Conservation (phyloP, 2,113 vertebrate species). For the Ptyas mucosa region DNA sequence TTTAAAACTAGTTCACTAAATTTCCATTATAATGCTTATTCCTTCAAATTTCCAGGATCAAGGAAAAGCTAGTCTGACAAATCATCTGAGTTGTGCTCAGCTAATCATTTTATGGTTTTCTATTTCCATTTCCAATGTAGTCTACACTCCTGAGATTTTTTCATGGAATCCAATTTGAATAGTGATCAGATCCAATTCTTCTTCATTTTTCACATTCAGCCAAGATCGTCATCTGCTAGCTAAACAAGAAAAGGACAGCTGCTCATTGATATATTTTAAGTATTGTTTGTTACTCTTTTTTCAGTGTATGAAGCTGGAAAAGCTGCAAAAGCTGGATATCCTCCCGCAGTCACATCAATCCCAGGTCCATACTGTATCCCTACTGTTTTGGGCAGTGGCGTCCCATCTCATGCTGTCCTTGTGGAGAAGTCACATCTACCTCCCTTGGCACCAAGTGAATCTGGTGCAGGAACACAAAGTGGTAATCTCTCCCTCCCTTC, state of each 20-base stretch:
- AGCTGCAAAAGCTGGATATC: constrained; percentile 80
- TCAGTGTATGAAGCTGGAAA: constrained; percentile 96
- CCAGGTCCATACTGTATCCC: constrained; percentile 92
- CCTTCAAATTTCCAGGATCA: background rate
- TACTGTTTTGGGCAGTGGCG: constrained; percentile 80
- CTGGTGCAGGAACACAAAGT: constrained; percentile 72
- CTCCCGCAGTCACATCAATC: constrained; percentile 74
- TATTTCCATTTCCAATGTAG: background rate
- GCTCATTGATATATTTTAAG: background rate
- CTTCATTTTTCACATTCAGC: background rate
- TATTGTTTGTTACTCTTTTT: constrained; percentile 46
- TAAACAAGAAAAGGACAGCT: background rate
- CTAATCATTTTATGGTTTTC: background rate
- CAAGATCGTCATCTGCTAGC: background rate
- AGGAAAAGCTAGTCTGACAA: background rate
- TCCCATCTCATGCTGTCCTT: constrained; percentile 77
- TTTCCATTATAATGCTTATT: background rate
- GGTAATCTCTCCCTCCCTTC: constrained; percentile 60
- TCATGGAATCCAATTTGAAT: background rate
- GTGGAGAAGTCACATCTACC: constrained; percentile 83
- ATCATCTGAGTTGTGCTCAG: background rate
- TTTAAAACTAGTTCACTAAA: background rate
- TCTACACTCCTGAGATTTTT: background rate
- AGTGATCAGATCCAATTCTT: background rate
- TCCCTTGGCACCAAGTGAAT: constrained; percentile 71